phyloP scores from a whole-genome alignment of 2,888 invertebrate species.

The Chrysina gloriosa region DNA sequence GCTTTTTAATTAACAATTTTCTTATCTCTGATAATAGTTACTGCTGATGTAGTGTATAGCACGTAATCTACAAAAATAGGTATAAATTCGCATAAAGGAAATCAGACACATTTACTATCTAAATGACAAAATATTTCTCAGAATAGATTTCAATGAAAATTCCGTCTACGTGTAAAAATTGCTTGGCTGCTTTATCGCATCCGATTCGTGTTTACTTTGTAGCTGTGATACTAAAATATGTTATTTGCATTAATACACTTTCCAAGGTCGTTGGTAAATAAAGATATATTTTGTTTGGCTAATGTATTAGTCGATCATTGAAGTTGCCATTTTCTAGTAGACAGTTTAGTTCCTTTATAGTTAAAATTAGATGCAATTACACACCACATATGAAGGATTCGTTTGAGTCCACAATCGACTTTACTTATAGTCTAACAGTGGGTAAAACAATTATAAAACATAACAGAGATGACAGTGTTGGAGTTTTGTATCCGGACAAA shows the following conservation, averaged over 20 bases:
- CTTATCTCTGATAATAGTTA: background rate
- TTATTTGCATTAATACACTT: constrained; percentile 11
- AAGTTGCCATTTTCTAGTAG: background rate
- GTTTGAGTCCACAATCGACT: no score
- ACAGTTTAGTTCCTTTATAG: background rate
- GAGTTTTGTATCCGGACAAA: no score
- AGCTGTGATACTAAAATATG: background rate
- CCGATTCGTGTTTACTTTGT: constrained; percentile 6
- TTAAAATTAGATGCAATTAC: no score
- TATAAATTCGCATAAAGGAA: no score
- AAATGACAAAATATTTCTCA: constrained; percentile 16
- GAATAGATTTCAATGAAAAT: constrained; percentile 8
- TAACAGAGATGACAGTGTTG: no score
- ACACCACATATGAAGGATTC: no score
- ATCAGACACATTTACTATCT: background rate
- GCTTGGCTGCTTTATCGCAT: constrained; percentile 12
- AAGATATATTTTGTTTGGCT: constrained; percentile 7
- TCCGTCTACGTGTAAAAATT: background rate
- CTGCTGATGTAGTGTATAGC: no score
- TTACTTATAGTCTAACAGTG: no score
- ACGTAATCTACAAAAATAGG: no score
- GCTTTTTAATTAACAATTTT: no score
- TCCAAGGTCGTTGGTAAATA: constrained; percentile 13
- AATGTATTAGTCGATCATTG: background rate
- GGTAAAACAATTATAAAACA: no score